These are phyloP conservation scores for Chloromyia formosa DNA, from an alignment of 2,888 invertebrate species.

Conservation along the genomic window DNA sequence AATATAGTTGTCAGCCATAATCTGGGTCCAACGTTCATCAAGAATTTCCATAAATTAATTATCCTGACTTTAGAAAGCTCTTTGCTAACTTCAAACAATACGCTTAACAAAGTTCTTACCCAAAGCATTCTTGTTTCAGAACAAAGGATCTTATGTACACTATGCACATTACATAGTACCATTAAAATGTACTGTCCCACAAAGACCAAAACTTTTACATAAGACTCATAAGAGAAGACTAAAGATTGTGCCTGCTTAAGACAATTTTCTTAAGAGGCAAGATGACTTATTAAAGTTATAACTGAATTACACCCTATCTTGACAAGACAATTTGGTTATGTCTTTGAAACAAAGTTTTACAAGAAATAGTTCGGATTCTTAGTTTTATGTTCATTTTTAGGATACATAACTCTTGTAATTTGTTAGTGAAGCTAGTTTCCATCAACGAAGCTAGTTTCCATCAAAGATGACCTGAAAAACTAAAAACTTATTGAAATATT, in stretches of 20 bases:
- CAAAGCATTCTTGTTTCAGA: too few relatives aligned
- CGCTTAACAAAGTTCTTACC: too few relatives aligned
- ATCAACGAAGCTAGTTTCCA: too few relatives aligned
- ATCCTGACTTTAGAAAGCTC: constrained; percentile 15
- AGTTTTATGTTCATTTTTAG: too few relatives aligned
- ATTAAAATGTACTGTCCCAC: background rate
- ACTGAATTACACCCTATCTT: constrained; percentile 35
- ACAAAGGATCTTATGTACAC: too few relatives aligned
- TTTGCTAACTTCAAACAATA: background rate
- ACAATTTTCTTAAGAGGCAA: constrained; percentile 37
- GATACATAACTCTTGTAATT: too few relatives aligned
- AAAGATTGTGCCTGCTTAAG: constrained; percentile 34
- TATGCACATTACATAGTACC: too few relatives aligned
- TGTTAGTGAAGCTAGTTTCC: too few relatives aligned
- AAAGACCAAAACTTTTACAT: background rate
- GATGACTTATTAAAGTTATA: constrained; percentile 38
- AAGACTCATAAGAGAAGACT: background rate
- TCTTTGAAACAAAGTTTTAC: background rate
- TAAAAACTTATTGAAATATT: too few relatives aligned
- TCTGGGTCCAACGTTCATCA: background rate
- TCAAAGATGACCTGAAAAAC: too few relatives aligned
- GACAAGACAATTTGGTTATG: background rate
- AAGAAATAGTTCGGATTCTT: too few relatives aligned
- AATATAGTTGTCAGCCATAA: background rate
- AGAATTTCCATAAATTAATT: constrained; percentile 33